Conservation (phyloP, 1,140 invertebrate genomes). For the Ruditapes philippinarum region DNA sequence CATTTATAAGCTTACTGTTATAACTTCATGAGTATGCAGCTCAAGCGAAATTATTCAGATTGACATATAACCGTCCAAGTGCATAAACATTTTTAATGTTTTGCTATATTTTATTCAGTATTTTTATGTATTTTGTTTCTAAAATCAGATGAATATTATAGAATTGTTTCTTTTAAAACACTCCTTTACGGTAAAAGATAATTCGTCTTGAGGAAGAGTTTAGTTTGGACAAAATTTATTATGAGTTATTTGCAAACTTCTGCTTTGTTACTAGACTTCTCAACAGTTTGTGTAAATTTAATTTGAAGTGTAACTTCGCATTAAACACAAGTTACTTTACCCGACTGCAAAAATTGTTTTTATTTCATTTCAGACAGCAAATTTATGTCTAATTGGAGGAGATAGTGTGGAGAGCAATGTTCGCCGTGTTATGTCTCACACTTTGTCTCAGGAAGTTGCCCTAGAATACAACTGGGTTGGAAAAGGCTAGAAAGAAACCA, state of each 20-base stretch:
- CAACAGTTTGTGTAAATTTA: not conserved
- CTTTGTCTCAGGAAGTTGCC: conserved; percentile 16
- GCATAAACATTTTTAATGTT: conserved; percentile 6
- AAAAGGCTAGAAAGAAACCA: conserved; percentile 34
- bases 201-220: no score
- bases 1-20: no score
- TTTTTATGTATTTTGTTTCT: conserved; percentile 42
- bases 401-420: conserved; percentile 45
- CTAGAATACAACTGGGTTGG: conserved; percentile 40
- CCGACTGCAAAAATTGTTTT: no score
- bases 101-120: not conserved
- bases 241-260: conserved; percentile 15
- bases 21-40: no score
- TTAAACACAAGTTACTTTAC: not conserved
- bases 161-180: no score
- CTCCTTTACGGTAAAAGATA: no score
- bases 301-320: not conserved
- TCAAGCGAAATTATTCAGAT: no score
- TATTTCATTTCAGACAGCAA: conserved; percentile 48
- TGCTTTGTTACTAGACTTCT: conserved; percentile 11
- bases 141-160: conserved; percentile 41
- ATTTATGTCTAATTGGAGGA: no score
- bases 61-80: no score
- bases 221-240: no score
- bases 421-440: conserved; percentile 16